A percentile compares a stretch with the other conserved stretches of the same genome.
Evolutionary conservation across 92 coral and sea anemone genomes (phyloP).

Genomic region (Parazoanthus darwini): DNA sequence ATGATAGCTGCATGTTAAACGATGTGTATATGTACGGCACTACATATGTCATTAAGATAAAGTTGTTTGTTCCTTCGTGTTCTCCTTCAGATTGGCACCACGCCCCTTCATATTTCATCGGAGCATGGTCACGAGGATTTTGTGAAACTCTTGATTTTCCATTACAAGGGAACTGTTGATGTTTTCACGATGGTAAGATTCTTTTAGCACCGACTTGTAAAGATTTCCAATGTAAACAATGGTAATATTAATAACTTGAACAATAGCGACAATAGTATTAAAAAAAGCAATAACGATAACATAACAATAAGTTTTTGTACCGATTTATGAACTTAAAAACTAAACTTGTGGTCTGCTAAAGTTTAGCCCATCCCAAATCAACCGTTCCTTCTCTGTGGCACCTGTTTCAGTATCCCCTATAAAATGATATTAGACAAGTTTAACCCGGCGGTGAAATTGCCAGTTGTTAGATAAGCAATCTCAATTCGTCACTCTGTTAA

Average conservation of each 20-base stretch:
- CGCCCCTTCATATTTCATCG: constrained; percentile 90
- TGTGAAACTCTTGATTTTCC: constrained; percentile 73
- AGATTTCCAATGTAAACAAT: not conserved
- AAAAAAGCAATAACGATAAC: no score
- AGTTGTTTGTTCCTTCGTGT: not conserved
- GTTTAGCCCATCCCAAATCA: no score
- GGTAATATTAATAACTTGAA: no score
- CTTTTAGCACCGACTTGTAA: not conserved
- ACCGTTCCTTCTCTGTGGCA: no score
- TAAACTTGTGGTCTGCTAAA: no score
- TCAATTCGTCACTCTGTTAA: constrained; percentile 2
- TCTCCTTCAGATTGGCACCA: constrained; percentile 73
- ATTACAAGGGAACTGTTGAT: constrained; percentile 83
- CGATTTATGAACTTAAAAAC: not conserved
- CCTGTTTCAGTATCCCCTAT: no score
- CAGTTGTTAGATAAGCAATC: not conserved
- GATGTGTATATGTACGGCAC: no score
- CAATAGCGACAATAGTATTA: no score
- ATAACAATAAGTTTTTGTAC: not conserved
- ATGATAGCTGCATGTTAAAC: no score
- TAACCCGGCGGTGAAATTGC: no score
- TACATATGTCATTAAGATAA: no score
- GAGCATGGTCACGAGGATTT: constrained; percentile 82
- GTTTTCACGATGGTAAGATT: constrained; percentile 81
- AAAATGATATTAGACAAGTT: no score